These are phyloP conservation scores for Oryctes rhinoceros DNA, from an alignment of 1,140 invertebrate genomes.

Conservation along the genomic window DNA sequence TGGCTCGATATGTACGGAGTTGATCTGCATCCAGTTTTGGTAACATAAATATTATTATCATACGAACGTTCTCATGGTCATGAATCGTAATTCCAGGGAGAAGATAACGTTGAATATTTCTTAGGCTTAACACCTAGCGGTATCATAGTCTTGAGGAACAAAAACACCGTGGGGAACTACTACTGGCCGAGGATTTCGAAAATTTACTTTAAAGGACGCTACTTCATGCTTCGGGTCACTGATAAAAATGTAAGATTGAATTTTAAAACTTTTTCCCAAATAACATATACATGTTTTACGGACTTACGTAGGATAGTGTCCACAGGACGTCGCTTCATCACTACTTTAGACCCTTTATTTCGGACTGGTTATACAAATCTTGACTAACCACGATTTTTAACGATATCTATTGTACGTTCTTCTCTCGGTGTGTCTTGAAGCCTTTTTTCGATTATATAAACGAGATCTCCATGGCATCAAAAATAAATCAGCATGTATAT, in stretches of 20 bases:
- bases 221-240: conserved; percentile 94
- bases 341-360: too few species aligned
- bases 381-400: too few species aligned
- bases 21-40: conserved; percentile 94
- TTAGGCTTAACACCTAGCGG: conserved; percentile 97
- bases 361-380: too few species aligned
- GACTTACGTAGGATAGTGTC: too few species aligned
- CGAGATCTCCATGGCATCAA: too few species aligned
- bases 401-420: too few species aligned
- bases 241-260: conserved; percentile 90
- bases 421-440: too few species aligned
- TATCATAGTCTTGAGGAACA: conserved; percentile 93
- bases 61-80: not conserved
- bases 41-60: conserved; percentile 53
- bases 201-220: conserved; percentile 94
- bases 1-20: conserved; percentile 98
- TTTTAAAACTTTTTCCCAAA: not conserved
- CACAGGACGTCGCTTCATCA: too few species aligned
- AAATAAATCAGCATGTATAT: too few species aligned
- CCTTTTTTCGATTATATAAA: too few species aligned
- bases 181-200: conserved; percentile 98
- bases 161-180: conserved; percentile 97
- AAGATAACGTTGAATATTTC: conserved; percentile 97
- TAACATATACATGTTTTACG: too few species aligned
- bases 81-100: conserved; percentile 72